A percentile compares a stretch with the other conserved stretches of the same genome.
phyloP scores from a whole-genome alignment of 2,888 invertebrate genomes.

The Gortyna flavago region DNA sequence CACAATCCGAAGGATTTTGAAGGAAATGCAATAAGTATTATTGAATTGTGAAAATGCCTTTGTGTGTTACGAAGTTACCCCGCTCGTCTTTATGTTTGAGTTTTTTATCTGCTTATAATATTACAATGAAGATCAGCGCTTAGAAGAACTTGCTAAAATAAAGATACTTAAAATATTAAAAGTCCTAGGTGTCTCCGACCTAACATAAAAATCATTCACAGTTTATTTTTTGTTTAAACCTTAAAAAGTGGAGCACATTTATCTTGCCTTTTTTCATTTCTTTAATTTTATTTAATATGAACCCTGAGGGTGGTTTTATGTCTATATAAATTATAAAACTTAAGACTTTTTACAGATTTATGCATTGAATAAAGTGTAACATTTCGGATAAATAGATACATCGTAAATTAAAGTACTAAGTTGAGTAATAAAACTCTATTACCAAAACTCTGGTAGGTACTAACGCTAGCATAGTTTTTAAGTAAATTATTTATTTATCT shows the following conservation, averaged over 20 bases:
- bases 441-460: not conserved
- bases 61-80: not conserved
- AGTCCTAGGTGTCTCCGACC: constrained; percentile 22
- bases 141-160: not conserved
- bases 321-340: constrained; percentile 68
- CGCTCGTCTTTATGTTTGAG: not conserved
- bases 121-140: not conserved
- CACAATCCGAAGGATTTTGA: not conserved
- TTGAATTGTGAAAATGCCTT: not conserved
- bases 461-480: no score
- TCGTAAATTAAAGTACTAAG: constrained; percentile 3
- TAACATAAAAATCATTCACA: constrained; percentile 40
- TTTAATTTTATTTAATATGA: constrained; percentile 68
- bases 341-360: constrained; percentile 56
- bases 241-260: constrained; percentile 69
- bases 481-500: no score
- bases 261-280: constrained; percentile 72
- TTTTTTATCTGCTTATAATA: not conserved
- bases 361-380: constrained; percentile 31
- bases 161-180: constrained; percentile 23
- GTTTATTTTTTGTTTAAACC: constrained; percentile 64
- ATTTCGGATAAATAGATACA: constrained; percentile 20
- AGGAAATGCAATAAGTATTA: not conserved
- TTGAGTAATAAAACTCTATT: not conserved
- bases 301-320: constrained; percentile 63